Conservation (phyloP, 2,888 invertebrate genomes). For the Nephrotoma appendiculata region DNA sequence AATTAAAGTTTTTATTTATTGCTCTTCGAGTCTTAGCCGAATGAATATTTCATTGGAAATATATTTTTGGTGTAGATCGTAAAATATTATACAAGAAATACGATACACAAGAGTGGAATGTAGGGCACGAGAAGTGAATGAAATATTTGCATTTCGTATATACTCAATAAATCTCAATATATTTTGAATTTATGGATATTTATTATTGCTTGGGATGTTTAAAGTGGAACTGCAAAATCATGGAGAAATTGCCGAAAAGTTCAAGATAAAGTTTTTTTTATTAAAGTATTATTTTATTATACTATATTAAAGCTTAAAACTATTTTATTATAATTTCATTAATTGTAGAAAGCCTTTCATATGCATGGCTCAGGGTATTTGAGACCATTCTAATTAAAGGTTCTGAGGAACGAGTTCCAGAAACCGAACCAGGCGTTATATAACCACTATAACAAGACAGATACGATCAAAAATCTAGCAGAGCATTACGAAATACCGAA, state of each 20-base stretch:
- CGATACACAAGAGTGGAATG: neutral
- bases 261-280: neutral
- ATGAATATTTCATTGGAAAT: neutral
- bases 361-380: no score
- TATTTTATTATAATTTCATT: no score
- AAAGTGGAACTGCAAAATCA: neutral
- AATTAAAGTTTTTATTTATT: neutral
- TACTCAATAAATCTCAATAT: neutral
- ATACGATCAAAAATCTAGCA: no score
- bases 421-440: no score
- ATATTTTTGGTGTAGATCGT: neutral
- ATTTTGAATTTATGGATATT: neutral
- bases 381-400: no score
- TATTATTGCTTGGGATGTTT: neutral
- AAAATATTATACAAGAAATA: neutral
- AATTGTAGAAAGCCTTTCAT: no score
- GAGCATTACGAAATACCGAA: no score
- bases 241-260: neutral
- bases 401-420: no score
- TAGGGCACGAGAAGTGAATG: neutral
- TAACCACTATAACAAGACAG: no score
- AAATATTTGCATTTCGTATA: neutral
- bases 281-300: no score
- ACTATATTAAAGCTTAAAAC: no score
- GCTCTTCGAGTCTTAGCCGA: neutral